Base-by-base conservation (phyloP, 2,888 invertebrate species). In the Amphipyra tragopoginis region DNA sequence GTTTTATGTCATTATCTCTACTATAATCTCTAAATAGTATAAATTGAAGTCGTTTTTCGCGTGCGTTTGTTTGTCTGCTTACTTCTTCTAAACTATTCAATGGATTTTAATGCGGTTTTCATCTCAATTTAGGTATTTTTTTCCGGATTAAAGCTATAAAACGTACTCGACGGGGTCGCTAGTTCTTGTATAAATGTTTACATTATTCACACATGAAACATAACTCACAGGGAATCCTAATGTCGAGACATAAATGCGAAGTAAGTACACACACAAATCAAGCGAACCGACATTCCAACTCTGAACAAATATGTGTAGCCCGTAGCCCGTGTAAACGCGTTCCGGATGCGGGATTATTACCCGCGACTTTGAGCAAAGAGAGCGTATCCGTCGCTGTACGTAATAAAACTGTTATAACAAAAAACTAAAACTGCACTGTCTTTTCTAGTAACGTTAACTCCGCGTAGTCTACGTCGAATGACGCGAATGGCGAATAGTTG, bases 401-500 rank as follows among this genome's bases (percentile, higher is more conserved):
- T 26, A 67, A 68, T 67, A 65, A 72, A 77, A 64, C 50, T n/a
- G 48, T 45, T 29, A 34, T 34, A 42, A 48, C 15, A 29, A 38
- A 34, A 52, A 40, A 14, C 15, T 29, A 51, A 34, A 45, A 69
- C 33, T 73, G 75, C 64, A 77, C 58, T 72, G 72, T 82, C 85
- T 73, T 71, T 74, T 76, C 76, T 67, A 71, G 76, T 26, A 64
- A 58, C 65, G 56, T 65, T 72, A 59, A 77, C 68, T 70, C 74
- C 63, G 62, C 64, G 72, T 68, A 65, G 65, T 73, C 76, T 80
- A 80, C 82, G 83, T 78, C 72, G 79, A 73, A 84, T 89, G 91
- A 88, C 90, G 89, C 86, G 84, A 80, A 78, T 80, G 83, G 84
- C 81, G 81, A 86, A 86, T 84, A 86, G 84, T 83, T 84, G 86